These are phyloP conservation scores for Hermetia illucens DNA, from an alignment of 1,140 invertebrate genomes.

Conservation along the genomic window DNA sequence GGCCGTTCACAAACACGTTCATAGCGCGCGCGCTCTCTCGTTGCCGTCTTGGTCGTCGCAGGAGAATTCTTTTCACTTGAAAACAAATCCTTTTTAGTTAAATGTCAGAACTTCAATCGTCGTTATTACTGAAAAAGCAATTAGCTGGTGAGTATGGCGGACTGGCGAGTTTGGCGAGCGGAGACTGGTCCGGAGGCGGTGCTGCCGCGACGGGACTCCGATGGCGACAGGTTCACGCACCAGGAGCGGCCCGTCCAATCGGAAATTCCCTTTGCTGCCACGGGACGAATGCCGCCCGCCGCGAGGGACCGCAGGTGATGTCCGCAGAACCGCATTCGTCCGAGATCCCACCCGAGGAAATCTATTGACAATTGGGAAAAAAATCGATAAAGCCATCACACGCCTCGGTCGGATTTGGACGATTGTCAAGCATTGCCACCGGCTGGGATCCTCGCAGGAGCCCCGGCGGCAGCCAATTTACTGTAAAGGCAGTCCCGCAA, in stretches of 20 bases:
- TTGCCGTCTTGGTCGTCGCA: too few relatives aligned
- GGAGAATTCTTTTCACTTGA: too few relatives aligned
- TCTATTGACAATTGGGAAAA: too few relatives aligned
- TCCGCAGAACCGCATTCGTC: background rate
- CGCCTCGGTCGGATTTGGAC: too few relatives aligned
- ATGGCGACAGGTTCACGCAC: too few relatives aligned
- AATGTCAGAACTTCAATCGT: conserved; percentile 89
- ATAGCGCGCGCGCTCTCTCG: too few relatives aligned
- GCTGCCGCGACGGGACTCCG: too few relatives aligned
- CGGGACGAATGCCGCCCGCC: background rate
- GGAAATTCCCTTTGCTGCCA: background rate
- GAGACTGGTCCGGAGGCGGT: too few relatives aligned
- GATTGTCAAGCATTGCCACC: too few relatives aligned
- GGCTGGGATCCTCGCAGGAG: background rate
- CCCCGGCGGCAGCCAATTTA: background rate
- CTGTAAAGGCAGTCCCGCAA: background rate
- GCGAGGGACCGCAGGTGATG: background rate
- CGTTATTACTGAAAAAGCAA: conserved; percentile 88
- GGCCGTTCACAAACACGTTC: too few relatives aligned
- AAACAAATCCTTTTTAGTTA: conserved; percentile 7
- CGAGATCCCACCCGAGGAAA: too few relatives aligned
- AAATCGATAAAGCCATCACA: conserved; percentile 1
- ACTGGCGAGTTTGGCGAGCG: too few relatives aligned
- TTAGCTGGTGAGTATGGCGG: conserved; percentile 72
- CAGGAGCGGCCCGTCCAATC: background rate